Percentiles rank a stretch among this genome's conserved stretches.
Evolutionary conservation across 2,797 vertebrate species (phyloP).

Genomic region (Sebastes kiyomatsui): DNA sequence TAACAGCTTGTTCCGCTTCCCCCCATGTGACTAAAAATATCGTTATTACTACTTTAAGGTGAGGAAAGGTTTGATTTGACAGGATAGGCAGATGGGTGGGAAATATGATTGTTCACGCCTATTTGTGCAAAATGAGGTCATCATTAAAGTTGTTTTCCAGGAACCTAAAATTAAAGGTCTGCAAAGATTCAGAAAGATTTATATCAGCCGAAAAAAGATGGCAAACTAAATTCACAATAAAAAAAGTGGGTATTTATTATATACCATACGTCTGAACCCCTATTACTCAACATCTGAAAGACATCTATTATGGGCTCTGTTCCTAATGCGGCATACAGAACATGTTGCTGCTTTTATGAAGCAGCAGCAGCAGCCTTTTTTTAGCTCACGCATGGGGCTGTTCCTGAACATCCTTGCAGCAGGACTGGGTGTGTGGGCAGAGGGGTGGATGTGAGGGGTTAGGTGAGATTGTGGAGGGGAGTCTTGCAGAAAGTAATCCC

Average conservation of each 20-base stretch:
- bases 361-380: background rate
- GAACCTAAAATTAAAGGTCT: background rate
- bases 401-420: slow-evolving; percentile 29
- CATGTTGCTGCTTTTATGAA: background rate
- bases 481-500: slow-evolving; percentile 65
- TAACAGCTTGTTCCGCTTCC: background rate
- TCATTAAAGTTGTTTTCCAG: background rate
- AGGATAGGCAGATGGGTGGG: background rate
- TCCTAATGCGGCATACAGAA: background rate
- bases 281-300: background rate
- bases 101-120: background rate
- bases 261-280: background rate
- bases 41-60: background rate
- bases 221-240: background rate
- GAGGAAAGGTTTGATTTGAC: background rate
- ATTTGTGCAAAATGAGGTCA: background rate
- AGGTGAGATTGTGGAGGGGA: slow-evolving; percentile 53
- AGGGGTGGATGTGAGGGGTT: slow-evolving; percentile 1
- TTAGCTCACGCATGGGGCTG: background rate
- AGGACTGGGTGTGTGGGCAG: slow-evolving; percentile 28
- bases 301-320: background rate
- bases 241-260: background rate
- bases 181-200: background rate
- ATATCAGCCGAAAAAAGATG: background rate
- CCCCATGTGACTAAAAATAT: background rate